Percentiles rank a stretch among this genome's conserved stretches.
phyloP scores from a whole-genome alignment of 2,797 vertebrate species.

The Centroberyx gerrardi region DNA sequence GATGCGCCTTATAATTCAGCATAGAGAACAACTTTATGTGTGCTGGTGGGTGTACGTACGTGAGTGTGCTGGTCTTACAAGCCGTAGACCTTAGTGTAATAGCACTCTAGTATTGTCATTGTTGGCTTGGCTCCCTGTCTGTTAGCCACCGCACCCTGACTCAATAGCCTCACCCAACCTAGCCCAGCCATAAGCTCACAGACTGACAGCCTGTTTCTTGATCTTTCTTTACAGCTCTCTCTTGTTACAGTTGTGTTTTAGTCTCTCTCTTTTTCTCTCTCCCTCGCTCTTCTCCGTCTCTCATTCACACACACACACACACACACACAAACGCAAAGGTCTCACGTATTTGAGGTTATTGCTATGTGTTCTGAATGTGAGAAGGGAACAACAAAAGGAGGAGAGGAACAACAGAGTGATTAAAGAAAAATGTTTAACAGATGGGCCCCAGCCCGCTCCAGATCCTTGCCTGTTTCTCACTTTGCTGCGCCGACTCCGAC shows the following conservation, averaged over 20 bases:
- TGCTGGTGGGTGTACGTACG: constrained; percentile 29
- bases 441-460: constrained; percentile 79
- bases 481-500: constrained; percentile 35
- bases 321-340: constrained; percentile 24
- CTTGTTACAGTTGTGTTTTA: constrained; percentile 35
- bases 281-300: constrained; percentile 31
- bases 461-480: constrained; percentile 63
- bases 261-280: constrained; percentile 22
- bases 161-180: constrained; percentile 64
- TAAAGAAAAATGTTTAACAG: constrained; percentile 86
- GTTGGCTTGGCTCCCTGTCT: constrained; percentile 65
- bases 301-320: constrained; percentile 31
- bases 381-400: constrained; percentile 79
- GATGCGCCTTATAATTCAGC: constrained; percentile 57
- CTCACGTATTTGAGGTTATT: constrained; percentile 76
- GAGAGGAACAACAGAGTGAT: constrained; percentile 84
- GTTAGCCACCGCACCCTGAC: constrained; percentile 78
- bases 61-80: constrained; percentile 21
- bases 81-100: constrained; percentile 46
- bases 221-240: constrained; percentile 32
- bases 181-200: constrained; percentile 44
- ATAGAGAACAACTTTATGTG: constrained; percentile 46
- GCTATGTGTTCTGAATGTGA: constrained; percentile 70
- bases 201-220: constrained; percentile 35
- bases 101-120: constrained; percentile 71